Evolutionary conservation across 1,140 invertebrate species (phyloP).

Genomic region (Portunus trituberculatus): DNA sequence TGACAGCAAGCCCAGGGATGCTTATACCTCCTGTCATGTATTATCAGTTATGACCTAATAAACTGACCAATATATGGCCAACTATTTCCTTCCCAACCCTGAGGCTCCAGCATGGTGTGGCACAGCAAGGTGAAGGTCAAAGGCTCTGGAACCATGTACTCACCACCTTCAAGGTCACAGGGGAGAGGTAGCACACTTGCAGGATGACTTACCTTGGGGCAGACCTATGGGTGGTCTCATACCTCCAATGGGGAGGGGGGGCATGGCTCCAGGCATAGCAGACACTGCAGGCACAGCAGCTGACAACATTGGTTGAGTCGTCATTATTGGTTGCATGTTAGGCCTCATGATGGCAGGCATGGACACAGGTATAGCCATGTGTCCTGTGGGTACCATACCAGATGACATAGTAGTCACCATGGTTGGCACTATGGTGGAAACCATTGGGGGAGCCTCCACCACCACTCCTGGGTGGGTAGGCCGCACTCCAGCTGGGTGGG

Average conservation of each 20-base stretch:
- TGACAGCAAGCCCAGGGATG: neutral
- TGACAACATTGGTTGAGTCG: constrained; percentile 67
- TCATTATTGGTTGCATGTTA: constrained; percentile 74
- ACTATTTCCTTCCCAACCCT: neutral
- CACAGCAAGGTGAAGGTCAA: neutral
- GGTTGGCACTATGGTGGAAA: constrained; percentile 68
- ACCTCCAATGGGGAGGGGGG: constrained; percentile 74
- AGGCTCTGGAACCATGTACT: constrained; percentile 38
- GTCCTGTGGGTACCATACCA: constrained; percentile 63
- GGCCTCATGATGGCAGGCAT: constrained; percentile 68
- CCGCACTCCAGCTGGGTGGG: constrained; percentile 62
- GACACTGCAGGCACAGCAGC: constrained; percentile 58
- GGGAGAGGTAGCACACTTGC: neutral
- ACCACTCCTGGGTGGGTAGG: constrained; percentile 67
- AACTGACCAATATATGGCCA: neutral
- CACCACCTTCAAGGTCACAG: constrained; percentile 53
- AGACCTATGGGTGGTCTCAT: constrained; percentile 75
- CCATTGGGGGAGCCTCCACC: constrained; percentile 72
- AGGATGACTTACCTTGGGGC: constrained; percentile 71
- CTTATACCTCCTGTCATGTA: neutral
- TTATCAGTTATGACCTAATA: neutral
- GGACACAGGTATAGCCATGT: constrained; percentile 68
- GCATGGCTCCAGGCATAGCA: constrained; percentile 58
- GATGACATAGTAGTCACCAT: constrained; percentile 73
- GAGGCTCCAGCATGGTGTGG: constrained; percentile 13